Conservation (phyloP, 2,113 vertebrate genomes). For the Microtus oregoni region DNA sequence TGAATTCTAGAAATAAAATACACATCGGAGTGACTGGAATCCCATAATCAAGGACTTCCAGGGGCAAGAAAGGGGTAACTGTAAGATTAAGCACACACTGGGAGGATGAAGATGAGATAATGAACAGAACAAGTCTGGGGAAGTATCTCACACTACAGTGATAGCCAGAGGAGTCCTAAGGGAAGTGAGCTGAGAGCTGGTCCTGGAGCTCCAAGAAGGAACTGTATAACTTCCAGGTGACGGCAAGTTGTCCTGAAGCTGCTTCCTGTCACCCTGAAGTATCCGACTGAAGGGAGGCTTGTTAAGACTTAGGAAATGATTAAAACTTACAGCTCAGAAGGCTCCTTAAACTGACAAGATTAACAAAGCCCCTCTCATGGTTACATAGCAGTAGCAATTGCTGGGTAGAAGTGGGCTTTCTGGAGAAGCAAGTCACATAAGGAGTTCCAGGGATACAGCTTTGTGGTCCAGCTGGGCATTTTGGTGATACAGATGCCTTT, state of each 20-base stretch:
- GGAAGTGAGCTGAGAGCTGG: too few species aligned
- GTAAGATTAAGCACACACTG: neutral
- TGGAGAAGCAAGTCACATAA: neutral
- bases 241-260: neutral
- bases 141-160: accelerated
- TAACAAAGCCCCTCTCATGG: neutral
- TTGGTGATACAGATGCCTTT: neutral
- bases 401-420: neutral
- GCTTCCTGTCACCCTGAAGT: neutral
- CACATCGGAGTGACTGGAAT: neutral
- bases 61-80: neutral
- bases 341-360: neutral
- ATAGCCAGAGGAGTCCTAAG: neutral
- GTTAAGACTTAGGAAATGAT: neutral
- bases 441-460: too few species aligned
- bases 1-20: neutral
- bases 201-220: neutral
- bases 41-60: neutral
- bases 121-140: too few species aligned
- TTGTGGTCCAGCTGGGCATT: neutral
- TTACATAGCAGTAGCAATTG: neutral
- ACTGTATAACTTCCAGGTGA: neutral
- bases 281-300: neutral
- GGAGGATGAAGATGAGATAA: accelerated
- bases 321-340: neutral